These are phyloP conservation scores for Drosophila melanica DNA, from an alignment of 1,140 invertebrate genomes.

Conservation along the genomic window DNA sequence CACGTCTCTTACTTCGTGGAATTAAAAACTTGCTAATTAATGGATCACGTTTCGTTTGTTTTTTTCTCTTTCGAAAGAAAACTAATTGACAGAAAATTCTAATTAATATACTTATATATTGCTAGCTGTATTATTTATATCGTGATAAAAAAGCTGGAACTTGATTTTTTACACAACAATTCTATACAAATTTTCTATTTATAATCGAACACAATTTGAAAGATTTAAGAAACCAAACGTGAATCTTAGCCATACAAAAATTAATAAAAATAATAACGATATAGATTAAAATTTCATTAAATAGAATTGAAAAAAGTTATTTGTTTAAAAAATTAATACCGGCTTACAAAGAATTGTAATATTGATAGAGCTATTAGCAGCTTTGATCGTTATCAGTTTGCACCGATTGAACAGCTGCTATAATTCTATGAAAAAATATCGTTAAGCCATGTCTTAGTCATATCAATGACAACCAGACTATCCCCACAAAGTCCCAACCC, in stretches of 20 bases:
- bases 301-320: background rate
- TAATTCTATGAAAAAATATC: background rate
- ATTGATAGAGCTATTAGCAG: conserved; percentile 4
- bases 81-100: no score
- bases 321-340: background rate
- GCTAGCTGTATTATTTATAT: no score
- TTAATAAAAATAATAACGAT: no score
- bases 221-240: no score
- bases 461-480: conserved; percentile 29
- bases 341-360: background rate
- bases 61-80: background rate
- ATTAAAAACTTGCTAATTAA: conserved; percentile 1
- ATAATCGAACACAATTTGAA: no score
- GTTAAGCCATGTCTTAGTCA: conserved; percentile 16
- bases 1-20: background rate
- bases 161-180: no score
- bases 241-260: no score
- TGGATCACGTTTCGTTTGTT: background rate
- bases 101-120: no score
- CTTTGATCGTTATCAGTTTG: background rate
- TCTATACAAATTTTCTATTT: no score
- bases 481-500: background rate
- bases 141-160: no score
- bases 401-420: background rate
- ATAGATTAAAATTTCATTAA: background rate